Evolutionary conservation across 2,113 vertebrate genomes (phyloP).

Genomic region (Neofelis nebulosa): DNA sequence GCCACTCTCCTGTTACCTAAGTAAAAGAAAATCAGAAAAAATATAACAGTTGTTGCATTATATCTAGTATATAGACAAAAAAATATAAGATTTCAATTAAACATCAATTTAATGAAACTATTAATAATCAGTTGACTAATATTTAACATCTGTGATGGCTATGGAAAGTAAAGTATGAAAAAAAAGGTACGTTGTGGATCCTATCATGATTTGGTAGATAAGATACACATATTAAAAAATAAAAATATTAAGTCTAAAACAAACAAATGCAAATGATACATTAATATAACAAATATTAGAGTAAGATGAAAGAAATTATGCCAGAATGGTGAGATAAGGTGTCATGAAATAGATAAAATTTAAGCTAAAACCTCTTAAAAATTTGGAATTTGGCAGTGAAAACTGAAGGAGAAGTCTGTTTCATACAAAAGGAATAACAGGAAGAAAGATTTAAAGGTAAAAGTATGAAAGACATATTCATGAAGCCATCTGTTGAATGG

Average conservation of each 20-base stretch:
- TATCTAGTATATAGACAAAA: not conserved
- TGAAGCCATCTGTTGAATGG: not conserved
- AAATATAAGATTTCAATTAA: not conserved
- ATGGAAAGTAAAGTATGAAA: not conserved
- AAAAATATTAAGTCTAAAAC: not conserved
- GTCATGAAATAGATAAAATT: not conserved
- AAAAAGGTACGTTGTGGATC: not conserved
- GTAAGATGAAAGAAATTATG: not conserved
- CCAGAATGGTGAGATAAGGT: not conserved
- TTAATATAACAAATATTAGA: not conserved
- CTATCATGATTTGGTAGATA: not conserved
- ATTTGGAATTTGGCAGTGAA: not conserved
- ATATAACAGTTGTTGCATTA: not conserved
- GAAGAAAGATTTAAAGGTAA: not conserved
- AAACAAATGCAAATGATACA: not conserved
- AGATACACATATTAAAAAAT: not conserved
- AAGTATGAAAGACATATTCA: not conserved
- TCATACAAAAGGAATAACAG: not conserved
- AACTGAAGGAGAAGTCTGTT: not conserved
- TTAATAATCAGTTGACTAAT: not conserved
- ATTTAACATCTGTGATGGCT: not conserved
- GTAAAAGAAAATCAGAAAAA: slow-evolving; percentile 28
- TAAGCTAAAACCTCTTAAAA: not conserved
- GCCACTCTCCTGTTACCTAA: slow-evolving; percentile 11
- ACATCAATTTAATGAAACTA: not conserved